Evolutionary conservation across 2,797 vertebrate genomes (phyloP).

Genomic region (Xenopus petersii): DNA sequence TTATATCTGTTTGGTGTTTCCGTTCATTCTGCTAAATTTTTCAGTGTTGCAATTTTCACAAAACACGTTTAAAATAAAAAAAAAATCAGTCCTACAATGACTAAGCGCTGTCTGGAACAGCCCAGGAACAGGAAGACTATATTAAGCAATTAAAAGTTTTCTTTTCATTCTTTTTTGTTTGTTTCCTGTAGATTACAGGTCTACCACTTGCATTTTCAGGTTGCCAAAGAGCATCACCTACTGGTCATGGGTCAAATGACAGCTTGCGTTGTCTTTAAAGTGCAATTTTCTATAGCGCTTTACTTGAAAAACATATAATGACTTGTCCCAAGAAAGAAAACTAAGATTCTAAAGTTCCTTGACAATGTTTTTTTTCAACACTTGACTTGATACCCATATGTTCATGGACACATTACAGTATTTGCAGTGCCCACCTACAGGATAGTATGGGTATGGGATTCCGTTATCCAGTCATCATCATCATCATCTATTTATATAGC

Average conservation of each 20-base stretch:
- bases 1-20: conserved; percentile 58
- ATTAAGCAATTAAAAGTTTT: conserved; percentile 55
- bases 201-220: conserved; percentile 39
- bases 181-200: not conserved
- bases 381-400: too few relatives aligned
- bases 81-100: conserved; percentile 52
- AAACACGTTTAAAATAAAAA: conserved; percentile 51
- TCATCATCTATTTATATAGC: too few relatives aligned
- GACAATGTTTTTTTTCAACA: too few relatives aligned
- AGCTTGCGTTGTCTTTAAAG: not conserved
- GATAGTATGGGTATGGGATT: too few relatives aligned
- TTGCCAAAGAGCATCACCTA: conserved; percentile 61
- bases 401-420: too few relatives aligned
- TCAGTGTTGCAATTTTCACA: conserved; percentile 54
- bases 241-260: conserved; percentile 33
- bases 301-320: too few relatives aligned
- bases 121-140: conserved; percentile 54
- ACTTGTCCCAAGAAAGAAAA: too few relatives aligned
- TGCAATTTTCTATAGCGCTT: too few relatives aligned
- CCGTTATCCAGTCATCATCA: too few relatives aligned
- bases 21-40: conserved; percentile 51
- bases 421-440: too few relatives aligned
- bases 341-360: too few relatives aligned
- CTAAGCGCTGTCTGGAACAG: conserved; percentile 54
- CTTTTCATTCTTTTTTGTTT: conserved; percentile 30